These are phyloP conservation scores for Lycocerus yunnanus DNA, from an alignment of 2,888 invertebrate species.

Conservation along the genomic window DNA sequence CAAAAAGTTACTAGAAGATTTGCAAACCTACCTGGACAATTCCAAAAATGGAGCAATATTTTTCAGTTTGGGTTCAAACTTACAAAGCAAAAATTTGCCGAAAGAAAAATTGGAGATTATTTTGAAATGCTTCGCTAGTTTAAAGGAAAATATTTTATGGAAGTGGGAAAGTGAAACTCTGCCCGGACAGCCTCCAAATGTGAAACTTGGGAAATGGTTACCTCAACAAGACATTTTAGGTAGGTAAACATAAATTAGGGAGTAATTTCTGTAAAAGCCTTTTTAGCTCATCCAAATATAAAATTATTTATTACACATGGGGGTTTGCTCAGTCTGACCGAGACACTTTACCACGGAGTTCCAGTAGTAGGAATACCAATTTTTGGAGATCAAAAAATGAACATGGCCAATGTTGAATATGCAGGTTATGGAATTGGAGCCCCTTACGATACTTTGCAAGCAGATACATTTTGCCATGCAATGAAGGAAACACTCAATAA, in stretches of 20 bases:
- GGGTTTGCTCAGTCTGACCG: slow-evolving; percentile 7
- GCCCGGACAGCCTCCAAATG: slow-evolving; percentile 13
- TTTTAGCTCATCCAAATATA: neutral
- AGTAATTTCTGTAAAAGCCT: neutral
- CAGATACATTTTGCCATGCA: slow-evolving; percentile 48
- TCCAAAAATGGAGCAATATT: slow-evolving; percentile 47
- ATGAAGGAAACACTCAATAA: slow-evolving; percentile 51
- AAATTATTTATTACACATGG: neutral
- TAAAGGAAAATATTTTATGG: slow-evolving; percentile 50
- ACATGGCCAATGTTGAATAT: slow-evolving; percentile 7
- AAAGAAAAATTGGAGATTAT: slow-evolving; percentile 38
- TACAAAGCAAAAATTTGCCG: slow-evolving; percentile 43
- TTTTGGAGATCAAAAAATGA: slow-evolving; percentile 16
- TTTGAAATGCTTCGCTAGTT: slow-evolving; percentile 43
- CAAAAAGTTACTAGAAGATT: slow-evolving; percentile 34
- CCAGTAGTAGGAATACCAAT: slow-evolving; percentile 8
- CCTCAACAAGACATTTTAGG: slow-evolving; percentile 28
- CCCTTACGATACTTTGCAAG: slow-evolving; percentile 50
- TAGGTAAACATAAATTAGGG: neutral
- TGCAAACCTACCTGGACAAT: slow-evolving; percentile 44
- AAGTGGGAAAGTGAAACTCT: slow-evolving; percentile 44
- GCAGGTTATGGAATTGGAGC: slow-evolving; percentile 52
- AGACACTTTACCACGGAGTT: slow-evolving; percentile 9
- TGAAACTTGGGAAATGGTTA: slow-evolving; percentile 20
- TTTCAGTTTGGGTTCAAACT: slow-evolving; percentile 51